Evolutionary conservation across 2,113 vertebrate genomes (phyloP).

Genomic region (Ciconia stormi): DNA sequence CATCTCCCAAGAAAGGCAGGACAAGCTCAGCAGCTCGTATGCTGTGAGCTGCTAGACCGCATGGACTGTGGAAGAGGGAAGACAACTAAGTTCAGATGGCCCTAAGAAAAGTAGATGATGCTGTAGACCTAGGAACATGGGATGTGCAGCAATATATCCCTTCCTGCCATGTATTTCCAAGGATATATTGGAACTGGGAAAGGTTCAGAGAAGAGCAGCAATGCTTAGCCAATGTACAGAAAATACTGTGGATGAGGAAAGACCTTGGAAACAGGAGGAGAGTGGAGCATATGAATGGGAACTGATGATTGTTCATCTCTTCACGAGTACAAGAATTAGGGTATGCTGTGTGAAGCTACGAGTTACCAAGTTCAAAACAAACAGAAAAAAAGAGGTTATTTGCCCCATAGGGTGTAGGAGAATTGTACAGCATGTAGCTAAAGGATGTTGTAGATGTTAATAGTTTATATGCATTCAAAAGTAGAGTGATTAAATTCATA

Average conservation of each 20-base stretch:
- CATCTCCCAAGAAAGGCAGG: not conserved
- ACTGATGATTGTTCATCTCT: not conserved
- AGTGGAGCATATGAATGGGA: not conserved
- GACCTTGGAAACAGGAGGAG: not conserved
- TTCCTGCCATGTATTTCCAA: not conserved
- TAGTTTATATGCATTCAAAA: not conserved
- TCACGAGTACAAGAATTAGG: not conserved
- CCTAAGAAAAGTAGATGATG: not conserved
- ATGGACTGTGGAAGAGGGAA: not conserved
- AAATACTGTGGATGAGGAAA: not conserved
- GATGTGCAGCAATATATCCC: not conserved
- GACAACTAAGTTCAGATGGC: not conserved
- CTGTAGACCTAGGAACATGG: not conserved
- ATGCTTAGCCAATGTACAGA: not conserved
- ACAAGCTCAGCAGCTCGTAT: not conserved
- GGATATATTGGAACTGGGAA: not conserved
- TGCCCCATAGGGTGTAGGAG: not conserved
- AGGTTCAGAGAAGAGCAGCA: not conserved
- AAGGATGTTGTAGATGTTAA: not conserved
- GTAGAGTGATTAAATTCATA: not conserved
- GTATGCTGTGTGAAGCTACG: not conserved
- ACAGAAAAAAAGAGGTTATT: not conserved
- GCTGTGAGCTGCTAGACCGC: not conserved
- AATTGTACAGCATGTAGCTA: not conserved
- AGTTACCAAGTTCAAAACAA: not conserved